Evolutionary conservation across 2,888 invertebrate genomes (phyloP).

Genomic region (Eupithecia inturbata): DNA sequence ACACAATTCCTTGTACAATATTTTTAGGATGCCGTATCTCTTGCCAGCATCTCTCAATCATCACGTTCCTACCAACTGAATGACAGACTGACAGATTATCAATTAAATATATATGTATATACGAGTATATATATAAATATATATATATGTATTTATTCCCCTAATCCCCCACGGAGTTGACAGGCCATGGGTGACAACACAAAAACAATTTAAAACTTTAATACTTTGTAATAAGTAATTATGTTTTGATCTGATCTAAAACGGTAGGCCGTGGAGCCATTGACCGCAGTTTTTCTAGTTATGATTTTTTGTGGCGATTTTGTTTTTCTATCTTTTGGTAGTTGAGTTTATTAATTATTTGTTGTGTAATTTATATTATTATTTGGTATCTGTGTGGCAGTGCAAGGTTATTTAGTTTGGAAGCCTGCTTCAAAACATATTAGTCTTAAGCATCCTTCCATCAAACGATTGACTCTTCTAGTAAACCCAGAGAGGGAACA

Average conservation of each 20-base stretch:
- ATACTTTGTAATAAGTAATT: slow-evolving; percentile 38
- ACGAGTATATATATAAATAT: too few relatives aligned
- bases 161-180: slow-evolving; percentile 63
- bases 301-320: slow-evolving; percentile 39
- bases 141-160: too few relatives aligned
- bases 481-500: too few relatives aligned
- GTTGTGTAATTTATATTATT: slow-evolving; percentile 1
- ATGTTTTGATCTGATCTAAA: slow-evolving; percentile 47
- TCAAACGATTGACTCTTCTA: too few relatives aligned
- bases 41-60: slow-evolving; percentile 48
- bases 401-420: not conserved
- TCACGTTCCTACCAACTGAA: slow-evolving; percentile 50
- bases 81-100: slow-evolving; percentile 61
- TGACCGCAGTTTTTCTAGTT: slow-evolving; percentile 53
- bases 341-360: slow-evolving; percentile 39
- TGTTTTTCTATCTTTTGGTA: slow-evolving; percentile 40
- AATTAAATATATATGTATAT: too few relatives aligned
- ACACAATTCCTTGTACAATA: not conserved
- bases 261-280: slow-evolving; percentile 50
- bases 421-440: not conserved
- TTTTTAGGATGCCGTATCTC: slow-evolving; percentile 24
- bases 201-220: slow-evolving; percentile 46
- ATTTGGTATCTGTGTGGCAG: not conserved
- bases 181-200: slow-evolving; percentile 60
- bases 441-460: too few relatives aligned